Evolutionary conservation across 2,888 invertebrate species (phyloP), one percentile per base, ranked within the genome.

Genomic region (Nomada hirtipes): DNA sequence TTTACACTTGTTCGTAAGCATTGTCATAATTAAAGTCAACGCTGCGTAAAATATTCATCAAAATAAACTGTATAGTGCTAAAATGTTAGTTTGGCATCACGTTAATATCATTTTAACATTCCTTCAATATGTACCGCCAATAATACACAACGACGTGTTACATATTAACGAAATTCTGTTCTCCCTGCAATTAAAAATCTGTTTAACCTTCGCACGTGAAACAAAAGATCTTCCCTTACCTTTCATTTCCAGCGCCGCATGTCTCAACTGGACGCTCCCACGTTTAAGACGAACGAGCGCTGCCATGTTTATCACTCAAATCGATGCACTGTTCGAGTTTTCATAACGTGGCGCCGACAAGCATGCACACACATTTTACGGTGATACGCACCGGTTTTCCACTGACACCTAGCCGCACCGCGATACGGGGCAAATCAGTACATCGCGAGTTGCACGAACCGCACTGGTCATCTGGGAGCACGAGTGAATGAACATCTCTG

Each of bases 211-310:
- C 9, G 0, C 36, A 7, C 36, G 36, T 36, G 36, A 7, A 36
- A 26, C n/a, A 20, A 18, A 36, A 0, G 61, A 2, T 57, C 4
- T 20, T 36, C 3, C 15, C 70, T 60, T 89, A 95, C 95, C 95
- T 92, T 94, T 95, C 70, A 95, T 95, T 86, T 95, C 95, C 90
- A 94, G 94, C 36, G 95, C 95, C n/a, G 95, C 95, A 83, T 93
- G 94, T 89, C 95, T 94, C 63, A 95, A 89, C 90, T 95, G 95
- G 64, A 95, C 95, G 89, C 95, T 95, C 63, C 95, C 94, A 71
- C 95, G 93, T 91, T 95, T 95, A 23, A 95, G 91, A 80, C 92
- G 93, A 53, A 93, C 91, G 47, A 93, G 91, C 53, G 93, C 93
- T 60, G 93, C 93, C 93, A 93, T 93, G 65, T 78, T 88, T 61